Conservation (phyloP, 2,113 vertebrate genomes). For the Corvus hawaiiensis region DNA sequence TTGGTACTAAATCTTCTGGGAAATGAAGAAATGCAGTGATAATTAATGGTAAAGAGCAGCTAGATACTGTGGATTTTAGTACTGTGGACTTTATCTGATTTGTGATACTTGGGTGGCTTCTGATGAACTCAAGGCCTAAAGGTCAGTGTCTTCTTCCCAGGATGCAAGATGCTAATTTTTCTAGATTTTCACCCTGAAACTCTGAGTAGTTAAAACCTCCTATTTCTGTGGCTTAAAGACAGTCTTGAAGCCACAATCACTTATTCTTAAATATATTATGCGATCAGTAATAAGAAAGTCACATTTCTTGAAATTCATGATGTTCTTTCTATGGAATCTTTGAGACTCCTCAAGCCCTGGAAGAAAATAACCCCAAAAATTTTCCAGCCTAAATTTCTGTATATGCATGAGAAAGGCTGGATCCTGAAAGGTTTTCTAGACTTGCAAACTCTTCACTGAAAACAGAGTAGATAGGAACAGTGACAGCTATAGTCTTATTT, state of each 20-base stretch:
- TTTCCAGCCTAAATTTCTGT: neutral
- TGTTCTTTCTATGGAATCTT: neutral
- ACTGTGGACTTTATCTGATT: neutral
- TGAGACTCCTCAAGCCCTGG: neutral
- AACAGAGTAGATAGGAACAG: neutral
- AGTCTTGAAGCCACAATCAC: neutral
- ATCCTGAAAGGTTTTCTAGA: neutral
- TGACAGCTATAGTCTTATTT: neutral
- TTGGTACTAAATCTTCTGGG: neutral
- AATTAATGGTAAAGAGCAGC: neutral
- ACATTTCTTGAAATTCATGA: neutral
- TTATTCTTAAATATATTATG: neutral
- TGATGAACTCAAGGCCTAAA: neutral
- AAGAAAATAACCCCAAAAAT: neutral
- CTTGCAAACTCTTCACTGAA: neutral
- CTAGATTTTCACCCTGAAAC: neutral
- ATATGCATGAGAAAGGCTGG: neutral
- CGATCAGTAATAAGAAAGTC: neutral
- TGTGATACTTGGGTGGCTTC: rapidly evolving
- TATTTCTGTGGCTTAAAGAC: neutral
- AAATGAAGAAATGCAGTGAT: neutral
- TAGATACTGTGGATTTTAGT: neutral
- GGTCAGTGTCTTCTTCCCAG: neutral
- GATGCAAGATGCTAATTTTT: neutral
- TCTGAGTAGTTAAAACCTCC: neutral